Evolutionary conservation across 2,797 vertebrate genomes (phyloP).

Genomic region (Kryptopterus vitreolus): DNA sequence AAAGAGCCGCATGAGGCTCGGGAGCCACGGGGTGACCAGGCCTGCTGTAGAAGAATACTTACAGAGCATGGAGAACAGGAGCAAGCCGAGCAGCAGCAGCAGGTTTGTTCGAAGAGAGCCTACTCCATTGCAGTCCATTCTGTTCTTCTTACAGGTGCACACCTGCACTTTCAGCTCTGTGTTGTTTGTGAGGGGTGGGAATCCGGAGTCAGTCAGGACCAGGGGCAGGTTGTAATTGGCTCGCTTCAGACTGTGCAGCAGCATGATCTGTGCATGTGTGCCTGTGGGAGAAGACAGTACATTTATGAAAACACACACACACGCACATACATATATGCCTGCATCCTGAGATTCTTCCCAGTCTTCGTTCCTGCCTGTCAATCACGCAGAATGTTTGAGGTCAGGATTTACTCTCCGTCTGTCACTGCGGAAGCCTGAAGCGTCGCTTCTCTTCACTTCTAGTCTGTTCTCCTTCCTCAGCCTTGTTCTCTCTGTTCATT

Average conservation of each 20-base stretch:
- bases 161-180: constrained; percentile 95
- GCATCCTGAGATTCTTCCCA: constrained; percentile 38
- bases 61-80: constrained; percentile 51
- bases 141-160: constrained; percentile 95
- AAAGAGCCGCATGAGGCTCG: too few relatives aligned
- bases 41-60: constrained; percentile 43
- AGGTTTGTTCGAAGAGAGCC: constrained; percentile 68
- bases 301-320: constrained; percentile 33
- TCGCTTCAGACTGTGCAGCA: constrained; percentile 91
- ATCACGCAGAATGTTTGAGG: constrained; percentile 66
- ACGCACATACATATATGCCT: background rate
- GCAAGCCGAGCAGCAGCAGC: constrained; percentile 75
- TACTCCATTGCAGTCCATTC: constrained; percentile 89
- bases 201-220: constrained; percentile 92
- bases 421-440: constrained; percentile 58
- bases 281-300: constrained; percentile 68
- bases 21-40: too few relatives aligned
- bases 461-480: too few relatives aligned
- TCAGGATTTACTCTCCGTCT: constrained; percentile 68
- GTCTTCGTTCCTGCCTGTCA: constrained; percentile 65
- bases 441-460: constrained; percentile 48
- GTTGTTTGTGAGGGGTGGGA: constrained; percentile 88
- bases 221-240: constrained; percentile 95
- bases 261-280: constrained; percentile 90
- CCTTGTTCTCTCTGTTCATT: background rate